A percentile compares a stretch with the other conserved stretches of the same genome.
Conservation (phyloP, 2,797 vertebrate genomes). For the Sciurus carolinensis region DNA sequence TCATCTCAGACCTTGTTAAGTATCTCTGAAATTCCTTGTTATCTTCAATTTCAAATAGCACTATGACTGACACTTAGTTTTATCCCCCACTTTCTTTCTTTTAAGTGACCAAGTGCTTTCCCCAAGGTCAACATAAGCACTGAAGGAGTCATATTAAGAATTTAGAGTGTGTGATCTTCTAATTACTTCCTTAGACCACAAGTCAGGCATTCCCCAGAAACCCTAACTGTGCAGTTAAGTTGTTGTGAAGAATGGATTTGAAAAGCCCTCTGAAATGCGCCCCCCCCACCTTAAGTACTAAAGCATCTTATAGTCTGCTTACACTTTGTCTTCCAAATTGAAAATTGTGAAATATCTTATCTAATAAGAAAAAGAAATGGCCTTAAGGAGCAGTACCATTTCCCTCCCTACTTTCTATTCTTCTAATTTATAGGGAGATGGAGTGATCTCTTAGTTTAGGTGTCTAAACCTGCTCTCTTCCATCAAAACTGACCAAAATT, state of each 20-base stretch:
- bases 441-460: background rate
- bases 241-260: background rate
- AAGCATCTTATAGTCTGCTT: background rate
- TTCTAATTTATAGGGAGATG: background rate
- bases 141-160: conserved; percentile 34
- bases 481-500: background rate
- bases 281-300: background rate
- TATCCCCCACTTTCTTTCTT: background rate
- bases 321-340: background rate
- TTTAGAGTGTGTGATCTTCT: conserved; percentile 33
- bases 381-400: background rate
- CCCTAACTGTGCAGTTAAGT: background rate
- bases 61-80: background rate
- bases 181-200: conserved; percentile 38
- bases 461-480: background rate
- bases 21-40: background rate
- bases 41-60: conserved; percentile 54
- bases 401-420: background rate
- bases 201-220: background rate
- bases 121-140: conserved; percentile 49
- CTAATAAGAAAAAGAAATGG: background rate
- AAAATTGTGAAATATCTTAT: background rate
- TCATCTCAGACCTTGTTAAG: conserved; percentile 36
- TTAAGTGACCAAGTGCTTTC: conserved; percentile 48
- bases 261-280: conserved; percentile 13